Base-by-base conservation (phyloP, 1,140 invertebrate species). In the Leptinotarsa undecemlineata region DNA sequence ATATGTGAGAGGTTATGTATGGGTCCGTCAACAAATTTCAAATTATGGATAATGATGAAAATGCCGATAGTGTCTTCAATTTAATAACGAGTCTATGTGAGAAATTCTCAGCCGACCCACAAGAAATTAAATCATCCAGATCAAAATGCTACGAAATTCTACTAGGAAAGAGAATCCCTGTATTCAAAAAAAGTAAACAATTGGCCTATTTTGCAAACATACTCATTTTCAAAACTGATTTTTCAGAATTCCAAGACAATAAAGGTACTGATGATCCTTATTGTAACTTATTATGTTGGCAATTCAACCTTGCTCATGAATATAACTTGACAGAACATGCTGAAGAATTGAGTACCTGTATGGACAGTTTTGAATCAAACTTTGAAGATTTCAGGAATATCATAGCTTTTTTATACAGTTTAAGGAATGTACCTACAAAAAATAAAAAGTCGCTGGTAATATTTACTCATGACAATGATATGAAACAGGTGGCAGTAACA, bases 221-320 rank as follows among this genome's bases (percentile, higher is more conserved):
- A 42, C 8, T 42, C 33, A 42, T 11, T 20, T 71, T 75, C 67
- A 5, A 75, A 51, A 62, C 17, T 47, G 73, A 47, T 70, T 80
- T 79, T 79, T 72, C 20, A 80, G 79, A 70, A 57, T 75, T 72
- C 26, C 69, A 75, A 60, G 74, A 78, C 72, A 72, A 80, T 23
- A 74, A 80, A 71, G 76, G 74, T 42, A 74, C 75, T 17, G 71
- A 26, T 19, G 81, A 84, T 66, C 77, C 82, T 48, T 61, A 76
- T 13, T 74, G 80, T 48, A 81, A 82, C 68, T 78, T 84, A 57
- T 63, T 81, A 61, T 79, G 79, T 15, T 84, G 83, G 83, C 74
- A 82, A 68, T 82, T 76, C 71, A 74, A 73, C n/a, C 73, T 84
- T 20, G 74, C 47, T 47, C 76, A 77, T 61, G 57, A 81, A 19